Evolutionary conservation across 2,888 invertebrate genomes (phyloP), one percentile per base, ranked within the genome.

Genomic region (Palloptera scutellata): DNA sequence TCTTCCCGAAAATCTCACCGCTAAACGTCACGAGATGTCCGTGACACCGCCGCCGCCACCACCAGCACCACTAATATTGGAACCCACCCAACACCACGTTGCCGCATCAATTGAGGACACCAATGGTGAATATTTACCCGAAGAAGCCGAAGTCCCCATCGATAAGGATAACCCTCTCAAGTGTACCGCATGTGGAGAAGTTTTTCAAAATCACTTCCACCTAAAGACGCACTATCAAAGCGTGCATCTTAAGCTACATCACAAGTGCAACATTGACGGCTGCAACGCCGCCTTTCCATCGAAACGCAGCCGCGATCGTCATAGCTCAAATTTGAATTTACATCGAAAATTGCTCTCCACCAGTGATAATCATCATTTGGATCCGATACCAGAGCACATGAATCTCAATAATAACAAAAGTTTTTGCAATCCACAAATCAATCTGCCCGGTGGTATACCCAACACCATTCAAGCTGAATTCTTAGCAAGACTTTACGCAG

Each of bases 151-250:
- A 78, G 92, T 96, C 66, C 96, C 97, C 45, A 89, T 96, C 67
- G 96, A 97, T 82, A 92, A 92, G 79, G 96, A 96, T 75, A 96
- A 97, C 84, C 96, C 97, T 0, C 88, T 94, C 48, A 91, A 93
- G 76, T 98, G 97, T 85, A 91, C 94, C 3, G 94, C 94, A 43
- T 98, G 98, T 83, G 95, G 94, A 9, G 96, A 96, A 86, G 89
- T 93, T 79, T 97, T 97, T 85, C 95, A 94, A 84, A 97, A 96
- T 81, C 92, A 95, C 78, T 96, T 96, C 81, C 93, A 94, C 61
- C 91, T 97, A 30, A 97, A 96, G 86, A 94, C 94, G 1, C 98
- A 98, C 83, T 97, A 96, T 84, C 96, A 96, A 87, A 97, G 95
- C 84, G 94, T 95, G 11, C 97, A 98, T 85, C 89, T 97, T 63